Evolutionary conservation across 2,113 vertebrate genomes (phyloP).

Genomic region (Propithecus coquereli): DNA sequence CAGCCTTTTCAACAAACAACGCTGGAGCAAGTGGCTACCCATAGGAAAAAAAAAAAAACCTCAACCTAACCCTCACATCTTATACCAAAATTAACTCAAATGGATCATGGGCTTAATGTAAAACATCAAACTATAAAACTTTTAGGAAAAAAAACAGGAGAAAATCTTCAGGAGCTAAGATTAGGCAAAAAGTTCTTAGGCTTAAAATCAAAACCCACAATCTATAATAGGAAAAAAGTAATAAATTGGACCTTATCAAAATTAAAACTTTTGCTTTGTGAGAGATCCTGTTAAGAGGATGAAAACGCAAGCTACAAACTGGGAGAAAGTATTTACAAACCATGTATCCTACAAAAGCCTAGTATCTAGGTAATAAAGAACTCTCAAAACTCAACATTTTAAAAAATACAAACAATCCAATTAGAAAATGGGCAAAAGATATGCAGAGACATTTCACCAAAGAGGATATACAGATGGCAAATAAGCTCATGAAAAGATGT

Average conservation of each 20-base stretch:
- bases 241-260: not conserved
- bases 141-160: not conserved
- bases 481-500: not conserved
- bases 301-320: not conserved
- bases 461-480: not conserved
- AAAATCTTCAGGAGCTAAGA: not conserved
- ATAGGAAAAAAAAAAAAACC: not conserved
- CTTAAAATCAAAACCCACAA: not conserved
- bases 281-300: not conserved
- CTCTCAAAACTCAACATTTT: not conserved
- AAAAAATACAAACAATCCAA: not conserved
- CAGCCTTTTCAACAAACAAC: not conserved
- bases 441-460: not conserved
- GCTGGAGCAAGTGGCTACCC: not conserved
- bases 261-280: not conserved
- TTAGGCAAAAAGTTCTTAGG: not conserved
- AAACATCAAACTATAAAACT: not conserved
- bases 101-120: not conserved
- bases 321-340: not conserved
- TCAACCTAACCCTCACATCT: not conserved
- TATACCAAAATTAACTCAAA: not conserved
- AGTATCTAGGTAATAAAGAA: not conserved
- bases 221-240: not conserved
- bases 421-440: conserved; percentile 11
- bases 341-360: not conserved